These are phyloP conservation scores for Enteromius trimaculatus DNA, from an alignment of 2,797 vertebrate species.

Conservation along the genomic window DNA sequence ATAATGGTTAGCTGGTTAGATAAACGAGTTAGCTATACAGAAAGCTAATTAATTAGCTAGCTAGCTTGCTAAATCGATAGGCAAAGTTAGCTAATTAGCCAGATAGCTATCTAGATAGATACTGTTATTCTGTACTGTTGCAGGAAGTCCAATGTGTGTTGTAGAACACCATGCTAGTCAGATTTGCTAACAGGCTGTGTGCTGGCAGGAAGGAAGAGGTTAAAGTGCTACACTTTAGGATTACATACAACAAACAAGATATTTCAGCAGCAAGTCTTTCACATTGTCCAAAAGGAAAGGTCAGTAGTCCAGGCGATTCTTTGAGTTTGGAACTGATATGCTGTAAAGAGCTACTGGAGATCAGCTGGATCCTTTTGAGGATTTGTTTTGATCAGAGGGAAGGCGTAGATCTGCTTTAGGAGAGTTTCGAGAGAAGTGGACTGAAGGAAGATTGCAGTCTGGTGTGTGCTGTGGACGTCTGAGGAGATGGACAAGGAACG, in stretches of 20 bases:
- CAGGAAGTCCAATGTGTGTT: not conserved
- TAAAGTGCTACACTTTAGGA: slow-evolving; percentile 66
- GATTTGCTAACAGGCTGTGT: slow-evolving; percentile 40
- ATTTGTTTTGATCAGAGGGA: slow-evolving; percentile 15
- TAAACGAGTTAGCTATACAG: not conserved
- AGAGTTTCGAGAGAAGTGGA: slow-evolving; percentile 36
- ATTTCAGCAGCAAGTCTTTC: slow-evolving; percentile 48
- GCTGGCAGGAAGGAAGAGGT: slow-evolving; percentile 55
- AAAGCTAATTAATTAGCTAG: not conserved
- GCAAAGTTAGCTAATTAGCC: not conserved
- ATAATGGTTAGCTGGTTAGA: not conserved
- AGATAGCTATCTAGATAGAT: not conserved
- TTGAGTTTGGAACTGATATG: slow-evolving; percentile 24
- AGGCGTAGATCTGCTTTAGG: not conserved
- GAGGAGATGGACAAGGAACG: slow-evolving; percentile 24
- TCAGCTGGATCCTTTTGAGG: slow-evolving; percentile 6
- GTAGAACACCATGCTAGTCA: not conserved
- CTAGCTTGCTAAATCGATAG: not conserved
- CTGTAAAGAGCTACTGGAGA: slow-evolving; percentile 13
- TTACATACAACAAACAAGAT: slow-evolving; percentile 58
- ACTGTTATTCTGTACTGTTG: too few relatives aligned
- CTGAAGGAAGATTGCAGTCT: slow-evolving; percentile 44
- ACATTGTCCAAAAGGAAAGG: slow-evolving; percentile 41
- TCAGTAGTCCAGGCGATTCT: slow-evolving; percentile 16
- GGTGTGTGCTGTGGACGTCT: slow-evolving; percentile 41